Evolutionary conservation across 2,888 invertebrate genomes (phyloP).

Genomic region (Rosalia funebris): DNA sequence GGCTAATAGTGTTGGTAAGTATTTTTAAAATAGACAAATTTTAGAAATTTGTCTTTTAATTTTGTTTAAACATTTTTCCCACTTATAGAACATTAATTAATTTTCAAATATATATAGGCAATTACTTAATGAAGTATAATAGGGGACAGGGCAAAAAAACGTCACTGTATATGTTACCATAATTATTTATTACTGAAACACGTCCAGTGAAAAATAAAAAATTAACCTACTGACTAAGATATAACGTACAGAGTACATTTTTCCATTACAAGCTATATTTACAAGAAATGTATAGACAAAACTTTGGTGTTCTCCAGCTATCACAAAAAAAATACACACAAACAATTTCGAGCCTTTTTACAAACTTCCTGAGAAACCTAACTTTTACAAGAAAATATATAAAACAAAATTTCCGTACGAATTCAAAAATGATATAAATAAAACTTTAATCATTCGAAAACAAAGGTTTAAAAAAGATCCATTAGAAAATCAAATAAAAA

Average conservation of each 20-base stretch:
- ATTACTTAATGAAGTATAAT: too few species aligned
- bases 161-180: too few species aligned
- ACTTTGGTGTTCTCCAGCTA: slow-evolving; percentile 78
- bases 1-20: too few species aligned
- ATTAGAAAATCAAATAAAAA: neutral
- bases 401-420: slow-evolving; percentile 2
- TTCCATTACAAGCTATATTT: slow-evolving; percentile 42
- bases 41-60: too few species aligned
- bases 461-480: neutral
- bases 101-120: too few species aligned
- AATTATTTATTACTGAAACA: slow-evolving; percentile 30
- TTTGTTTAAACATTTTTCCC: too few species aligned
- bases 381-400: slow-evolving; percentile 36
- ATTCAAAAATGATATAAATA: slow-evolving; percentile 34
- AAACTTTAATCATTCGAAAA: slow-evolving; percentile 21
- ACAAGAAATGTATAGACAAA: slow-evolving; percentile 66
- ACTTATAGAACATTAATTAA: too few species aligned
- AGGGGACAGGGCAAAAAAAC: too few species aligned
- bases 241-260: slow-evolving; percentile 39
- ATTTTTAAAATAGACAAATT: too few species aligned
- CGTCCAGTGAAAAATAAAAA: slow-evolving; percentile 31
- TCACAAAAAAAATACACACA: slow-evolving; percentile 56
- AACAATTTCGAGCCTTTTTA: slow-evolving; percentile 47
- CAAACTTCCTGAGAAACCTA: slow-evolving; percentile 57
- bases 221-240: slow-evolving; percentile 36